Base-by-base conservation (phyloP, 2,797 vertebrate species). In the Hypotaenidia philippensis region DNA sequence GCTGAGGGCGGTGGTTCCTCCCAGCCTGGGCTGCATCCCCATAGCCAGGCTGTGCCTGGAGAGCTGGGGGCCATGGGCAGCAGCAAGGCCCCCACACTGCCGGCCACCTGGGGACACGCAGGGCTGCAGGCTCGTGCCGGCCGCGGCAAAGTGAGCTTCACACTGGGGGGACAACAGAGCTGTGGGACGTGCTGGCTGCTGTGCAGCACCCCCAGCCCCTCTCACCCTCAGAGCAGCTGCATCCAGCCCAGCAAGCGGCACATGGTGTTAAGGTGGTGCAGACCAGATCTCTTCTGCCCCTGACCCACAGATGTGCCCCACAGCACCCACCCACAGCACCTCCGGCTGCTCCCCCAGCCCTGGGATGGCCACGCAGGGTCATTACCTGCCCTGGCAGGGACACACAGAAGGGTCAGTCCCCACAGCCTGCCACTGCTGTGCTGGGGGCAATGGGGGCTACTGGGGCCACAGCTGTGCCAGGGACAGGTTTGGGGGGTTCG, bases 321-420 rank as follows among this genome's bases (percentile, higher is more conserved):
- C 34, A 66, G 27, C 29, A 41, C 45, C 25, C 52, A 40, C 23
- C 17, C 3, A 22, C 0, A 1, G 36, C 61, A 25, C 36, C 59
- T 29, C 64, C 6, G 11, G 21, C 11, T 1, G 1, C 2, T 20
- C 8, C 19, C 34, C 18, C 72, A 31, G 64, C 19, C 32, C 72
- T 10, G 2, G 2, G 20, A 22, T 22, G 21, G 45, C 45, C 45
- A 22, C 21, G 3, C 21, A 47, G 45, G 45, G 45, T 47, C 45
- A 22, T 47, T 47, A 12, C 68, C 56, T 3, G 3, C 25, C 44
- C 53, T 3, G n/a, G 16, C 11, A 7, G 70, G 3, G 44, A 29
- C 7, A 2, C 0, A 0, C 0, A 0, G 10, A 10, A n/a, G 57
- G 36, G 21, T n/a, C 7, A 1, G n/a, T 41, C 10, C 78, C 64